These are phyloP conservation scores for Raillietiella orientalis DNA, from an alignment of 2,888 invertebrate genomes.

Conservation along the genomic window DNA sequence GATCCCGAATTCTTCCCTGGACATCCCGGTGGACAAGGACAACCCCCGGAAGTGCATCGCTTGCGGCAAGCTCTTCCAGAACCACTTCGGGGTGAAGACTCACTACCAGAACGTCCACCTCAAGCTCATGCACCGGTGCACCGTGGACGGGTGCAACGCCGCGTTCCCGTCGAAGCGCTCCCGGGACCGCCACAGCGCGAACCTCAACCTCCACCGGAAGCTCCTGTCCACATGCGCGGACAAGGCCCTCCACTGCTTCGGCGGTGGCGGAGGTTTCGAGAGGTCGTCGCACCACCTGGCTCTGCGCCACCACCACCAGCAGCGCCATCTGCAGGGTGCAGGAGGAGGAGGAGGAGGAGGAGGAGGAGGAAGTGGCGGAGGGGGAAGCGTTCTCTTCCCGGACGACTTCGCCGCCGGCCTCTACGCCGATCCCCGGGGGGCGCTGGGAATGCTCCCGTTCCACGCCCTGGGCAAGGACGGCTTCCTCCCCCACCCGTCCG, in stretches of 20 bases:
- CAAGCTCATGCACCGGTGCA: conserved; percentile 80
- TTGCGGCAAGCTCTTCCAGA: conserved; percentile 74
- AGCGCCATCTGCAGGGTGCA: conserved; percentile 16
- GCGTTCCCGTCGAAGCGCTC: conserved; percentile 75
- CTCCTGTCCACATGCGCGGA: conserved; percentile 29
- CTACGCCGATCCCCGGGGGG: conserved; percentile 34
- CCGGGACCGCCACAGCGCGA: conserved; percentile 68
- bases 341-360: not conserved
- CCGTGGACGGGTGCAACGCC: conserved; percentile 73
- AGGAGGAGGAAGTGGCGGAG: not conserved
- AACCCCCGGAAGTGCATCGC: conserved; percentile 67
- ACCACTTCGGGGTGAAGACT: conserved; percentile 65
- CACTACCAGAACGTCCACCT: conserved; percentile 87
- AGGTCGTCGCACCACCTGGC: conserved; percentile 2
- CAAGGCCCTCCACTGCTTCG: conserved; percentile 5
- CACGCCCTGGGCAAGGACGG: conserved; percentile 16
- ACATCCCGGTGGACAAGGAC: conserved; percentile 66
- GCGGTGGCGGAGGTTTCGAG: conserved; percentile 5
- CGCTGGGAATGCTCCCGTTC: conserved; percentile 21
- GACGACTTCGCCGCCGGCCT: conserved; percentile 42
- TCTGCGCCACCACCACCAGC: conserved; percentile 4
- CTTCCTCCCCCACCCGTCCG: conserved; percentile 16
- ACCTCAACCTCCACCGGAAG: conserved; percentile 64
- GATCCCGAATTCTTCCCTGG: conserved; percentile 13
- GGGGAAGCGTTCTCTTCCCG: conserved; percentile 19